These are phyloP conservation scores for Desoria tigrina DNA, from an alignment of 2,888 invertebrate species.

Conservation along the genomic window DNA sequence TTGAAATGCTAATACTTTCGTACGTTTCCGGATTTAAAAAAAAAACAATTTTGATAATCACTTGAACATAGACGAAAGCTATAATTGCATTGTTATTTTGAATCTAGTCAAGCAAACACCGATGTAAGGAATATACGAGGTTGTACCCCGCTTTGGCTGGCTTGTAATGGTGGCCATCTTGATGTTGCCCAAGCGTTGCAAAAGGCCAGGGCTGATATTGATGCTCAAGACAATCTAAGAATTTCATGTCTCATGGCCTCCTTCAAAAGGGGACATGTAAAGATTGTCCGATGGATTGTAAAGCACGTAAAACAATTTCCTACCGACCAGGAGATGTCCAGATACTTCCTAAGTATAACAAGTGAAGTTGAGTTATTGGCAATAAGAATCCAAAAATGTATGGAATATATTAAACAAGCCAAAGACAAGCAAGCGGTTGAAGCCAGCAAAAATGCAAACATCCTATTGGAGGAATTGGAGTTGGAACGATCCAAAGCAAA, in stretches of 20 bases:
- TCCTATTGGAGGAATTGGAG: constrained; percentile 90
- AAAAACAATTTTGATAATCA: no score
- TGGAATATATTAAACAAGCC: constrained; percentile 90
- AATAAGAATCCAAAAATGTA: constrained; percentile 68
- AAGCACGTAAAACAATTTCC: constrained; percentile 97
- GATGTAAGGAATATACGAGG: constrained; percentile 99
- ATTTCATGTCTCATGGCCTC: constrained; percentile 90
- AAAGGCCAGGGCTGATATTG: constrained; percentile 88
- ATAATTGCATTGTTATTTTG: background rate
- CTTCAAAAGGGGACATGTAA: constrained; percentile 79
- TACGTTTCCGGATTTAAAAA: background rate
- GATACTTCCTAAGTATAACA: constrained; percentile 67
- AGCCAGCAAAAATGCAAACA: constrained; percentile 95
- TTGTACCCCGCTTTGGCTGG: constrained; percentile 96
- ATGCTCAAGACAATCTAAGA: constrained; percentile 96
- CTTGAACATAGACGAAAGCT: no score
- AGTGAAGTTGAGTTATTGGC: constrained; percentile 51
- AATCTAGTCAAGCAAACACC: constrained; percentile 76
- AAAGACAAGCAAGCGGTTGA: constrained; percentile 98
- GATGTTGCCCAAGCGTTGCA: constrained; percentile 94
- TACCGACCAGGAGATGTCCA: constrained; percentile 92
- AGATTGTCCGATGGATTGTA: constrained; percentile 99
- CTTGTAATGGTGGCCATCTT: constrained; percentile 95
- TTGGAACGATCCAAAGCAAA: constrained; percentile 90
- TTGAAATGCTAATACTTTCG: constrained; percentile 69